Conservation (phyloP, 53 echinoderm and acorn worm genomes). For the Astropecten irregularis region DNA sequence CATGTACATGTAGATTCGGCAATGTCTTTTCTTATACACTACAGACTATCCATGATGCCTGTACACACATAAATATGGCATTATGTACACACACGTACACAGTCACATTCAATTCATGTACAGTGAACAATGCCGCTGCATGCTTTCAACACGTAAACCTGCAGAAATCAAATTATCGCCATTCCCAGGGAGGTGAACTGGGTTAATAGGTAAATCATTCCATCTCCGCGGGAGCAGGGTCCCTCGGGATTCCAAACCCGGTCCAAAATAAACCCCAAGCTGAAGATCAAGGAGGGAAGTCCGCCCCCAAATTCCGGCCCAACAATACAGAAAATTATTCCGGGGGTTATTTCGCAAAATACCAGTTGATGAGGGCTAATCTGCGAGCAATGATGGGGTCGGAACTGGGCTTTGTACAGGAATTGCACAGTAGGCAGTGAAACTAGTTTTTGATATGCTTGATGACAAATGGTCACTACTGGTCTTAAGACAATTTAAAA, state of each 20-base stretch:
- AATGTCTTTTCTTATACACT: too few relatives aligned
- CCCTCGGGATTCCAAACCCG: not conserved
- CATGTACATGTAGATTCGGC: too few relatives aligned
- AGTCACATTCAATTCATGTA: too few relatives aligned
- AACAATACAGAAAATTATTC: not conserved
- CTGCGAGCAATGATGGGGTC: not conserved
- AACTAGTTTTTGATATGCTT: too few relatives aligned
- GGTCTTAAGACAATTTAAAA: too few relatives aligned
- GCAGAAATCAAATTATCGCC: not conserved
- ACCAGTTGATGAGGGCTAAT: not conserved
- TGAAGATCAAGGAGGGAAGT: too few relatives aligned
- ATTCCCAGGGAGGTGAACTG: slow-evolving; percentile 19
- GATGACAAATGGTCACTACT: too few relatives aligned
- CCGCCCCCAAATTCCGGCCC: not conserved
- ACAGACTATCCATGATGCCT: too few relatives aligned
- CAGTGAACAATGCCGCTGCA: too few relatives aligned
- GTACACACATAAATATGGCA: too few relatives aligned
- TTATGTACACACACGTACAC: too few relatives aligned
- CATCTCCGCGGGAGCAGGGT: not conserved
- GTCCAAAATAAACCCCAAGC: not conserved
- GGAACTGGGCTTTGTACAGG: not conserved
- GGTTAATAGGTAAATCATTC: slow-evolving; percentile 41
- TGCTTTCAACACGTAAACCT: slow-evolving; percentile 2
- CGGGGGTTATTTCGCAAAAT: not conserved
- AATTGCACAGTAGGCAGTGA: slow-evolving; percentile 11